Base-by-base conservation (phyloP, 2,113 vertebrate genomes). In the Oceanites oceanicus region DNA sequence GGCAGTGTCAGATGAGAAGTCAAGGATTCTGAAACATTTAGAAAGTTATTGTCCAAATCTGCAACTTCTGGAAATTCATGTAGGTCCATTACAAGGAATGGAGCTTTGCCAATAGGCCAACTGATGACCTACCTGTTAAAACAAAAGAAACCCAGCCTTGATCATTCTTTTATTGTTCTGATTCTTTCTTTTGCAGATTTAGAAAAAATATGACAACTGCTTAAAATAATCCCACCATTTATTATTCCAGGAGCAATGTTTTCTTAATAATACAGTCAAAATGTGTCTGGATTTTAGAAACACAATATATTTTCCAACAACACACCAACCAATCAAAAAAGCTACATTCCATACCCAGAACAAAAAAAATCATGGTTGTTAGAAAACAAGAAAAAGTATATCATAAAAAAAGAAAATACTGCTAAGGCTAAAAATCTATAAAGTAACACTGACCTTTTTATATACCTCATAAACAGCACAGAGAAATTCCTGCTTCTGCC, bases 401-500 rank as follows among this genome's bases (percentile, higher is more conserved):
- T 27, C 17, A 74, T 77, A 34, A 72, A 94, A 95, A 79, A 88
- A 74, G 38, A 80, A 83, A 86, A 71, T 42, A 50, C 26, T 52
- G 53, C 36, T 85, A 89, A 82, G 42, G 55, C 52, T 92, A 83
- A 97, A 96, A 90, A 95, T 81, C 93, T 92, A 73, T 92, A 96
- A 96, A 94, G 88, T 86, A 97, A 91, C 42, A 79, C 59, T 88
- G 95, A 96, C 89, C 70, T 92, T 95, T 96, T 92, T 78, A 94
- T 67, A 94, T 59, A 82, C 45, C 89, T 94, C 74, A 85, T 95
- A 96, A 96, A 94, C 70, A 91, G 77, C 86, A 82, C 32, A 95
- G 77, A 94, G 61, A 88, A 88, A 97, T 91, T 92, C 75, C 36
- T 90, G 44, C 67, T 82, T 84, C 70, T 95, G 88, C 86, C 95